phyloP scores from a whole-genome alignment of 2,113 vertebrate species.

The Anguilla rostrata region DNA sequence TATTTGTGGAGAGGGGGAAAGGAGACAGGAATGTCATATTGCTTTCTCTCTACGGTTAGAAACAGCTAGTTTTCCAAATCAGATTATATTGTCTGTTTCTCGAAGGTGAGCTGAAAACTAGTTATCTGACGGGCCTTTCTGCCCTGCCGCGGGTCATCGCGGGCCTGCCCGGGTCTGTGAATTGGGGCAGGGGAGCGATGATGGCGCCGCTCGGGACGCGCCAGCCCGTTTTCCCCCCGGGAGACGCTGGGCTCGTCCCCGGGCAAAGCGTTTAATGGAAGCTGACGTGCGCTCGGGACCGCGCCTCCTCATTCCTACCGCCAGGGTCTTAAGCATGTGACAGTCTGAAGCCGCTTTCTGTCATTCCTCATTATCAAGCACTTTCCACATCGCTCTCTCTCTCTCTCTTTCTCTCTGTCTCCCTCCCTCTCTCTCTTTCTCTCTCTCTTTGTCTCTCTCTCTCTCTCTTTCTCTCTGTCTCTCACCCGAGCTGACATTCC shows the following conservation, averaged over 20 bases:
- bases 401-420: background rate
- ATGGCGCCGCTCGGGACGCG: slow-evolving; percentile 45
- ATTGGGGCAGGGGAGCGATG: slow-evolving; percentile 47
- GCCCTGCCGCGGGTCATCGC: slow-evolving; percentile 13
- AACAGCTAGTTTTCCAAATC: too few relatives aligned
- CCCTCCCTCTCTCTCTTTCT: too few relatives aligned
- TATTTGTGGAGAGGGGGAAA: too few relatives aligned
- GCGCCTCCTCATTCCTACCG: slow-evolving; percentile 59
- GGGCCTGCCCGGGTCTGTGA: slow-evolving; percentile 9
- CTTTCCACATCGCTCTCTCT: background rate
- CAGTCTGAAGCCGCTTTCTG: slow-evolving; percentile 56
- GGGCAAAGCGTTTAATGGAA: slow-evolving; percentile 41
- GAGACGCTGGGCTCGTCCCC: slow-evolving; percentile 48
- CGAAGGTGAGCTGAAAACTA: too few relatives aligned
- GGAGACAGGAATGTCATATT: too few relatives aligned
- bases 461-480: background rate
- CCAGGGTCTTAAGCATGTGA: slow-evolving; percentile 54
- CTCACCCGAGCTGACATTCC: background rate
- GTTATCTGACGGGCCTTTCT: too few relatives aligned
- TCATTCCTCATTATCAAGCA: slow-evolving; percentile 41
- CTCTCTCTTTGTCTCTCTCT: background rate
- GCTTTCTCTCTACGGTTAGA: too few relatives aligned
- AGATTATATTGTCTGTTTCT: too few relatives aligned
- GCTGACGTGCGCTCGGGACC: slow-evolving; percentile 63
- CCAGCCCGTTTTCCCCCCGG: slow-evolving; percentile 40